Base-by-base conservation (phyloP, 2,888 invertebrate genomes). In the Erebia aethiops region DNA sequence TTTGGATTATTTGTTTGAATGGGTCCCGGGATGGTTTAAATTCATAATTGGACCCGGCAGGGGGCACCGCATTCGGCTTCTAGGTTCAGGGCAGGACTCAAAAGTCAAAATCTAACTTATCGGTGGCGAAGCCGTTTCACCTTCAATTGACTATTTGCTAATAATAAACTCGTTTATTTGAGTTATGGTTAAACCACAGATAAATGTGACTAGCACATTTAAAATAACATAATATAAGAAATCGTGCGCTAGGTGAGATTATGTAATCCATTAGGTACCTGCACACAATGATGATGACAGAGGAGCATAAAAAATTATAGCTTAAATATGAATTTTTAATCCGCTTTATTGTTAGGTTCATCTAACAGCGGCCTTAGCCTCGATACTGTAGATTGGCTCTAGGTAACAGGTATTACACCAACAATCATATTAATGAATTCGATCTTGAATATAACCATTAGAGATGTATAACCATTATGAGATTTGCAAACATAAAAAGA, bases 271-370 rank as follows among this genome's bases (percentile, higher is more conserved):
- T 61, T 61, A 21, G 46, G 43, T 46, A 61, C 13, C 49, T 46
- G 21, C 49, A 49, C 16, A 54, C 10, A 18, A 54, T 16, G 8
- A 51, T 51, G 46, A 21, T 62, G 62, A 62, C 62, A 10, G 21
- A 49, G 49, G 21, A 11, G 49, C 14, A 21, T 49, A 62, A 62
- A 62, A 62, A 49, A 18, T 16, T 41, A 43, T 16, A 54, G 54
- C 54, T 54, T 41, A 60, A 46, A 61, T 61, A 61, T 46, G n/a
- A n/a, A 18, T 46, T 62, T 62, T 62, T 62, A 8, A 49, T 60
- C 21, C 14, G 62, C 21, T 21, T 62, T 21, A 46, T 62, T 62
- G 49, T 62, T 62, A 21, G 21, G 18, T 21, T 61, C 43, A 46
- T 21, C 61, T 2, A 21, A 49, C 49, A 8, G 14, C 21, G 14